Base-by-base conservation (phyloP, 2,888 invertebrate genomes). In the Protodeltote pygarga region DNA sequence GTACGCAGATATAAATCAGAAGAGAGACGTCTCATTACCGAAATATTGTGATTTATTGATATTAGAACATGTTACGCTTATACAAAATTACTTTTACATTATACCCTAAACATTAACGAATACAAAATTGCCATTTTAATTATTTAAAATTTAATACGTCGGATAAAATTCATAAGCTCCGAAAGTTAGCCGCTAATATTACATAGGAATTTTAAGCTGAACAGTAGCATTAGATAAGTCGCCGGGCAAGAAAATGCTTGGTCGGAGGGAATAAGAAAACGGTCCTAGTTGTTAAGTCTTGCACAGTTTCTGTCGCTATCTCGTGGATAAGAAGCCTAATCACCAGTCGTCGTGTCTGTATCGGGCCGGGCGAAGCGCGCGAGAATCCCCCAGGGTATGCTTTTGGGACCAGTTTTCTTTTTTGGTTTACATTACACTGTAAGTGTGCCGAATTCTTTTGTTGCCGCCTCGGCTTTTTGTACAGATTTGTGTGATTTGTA, bases 261-360 rank as follows among this genome's bases (percentile, higher is more conserved):
- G 85, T 87, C 70, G 84, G 83, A 84, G 83, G 82, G 89, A 91
- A 91, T 90, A 92, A 89, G 90, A 90, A 90, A 90, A 89, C 81
- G 90, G 85, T 88, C 83, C 89, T 92, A 92, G 92, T 91, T 91
- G 92, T 91, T 91, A 92, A 92, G 91, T 92, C 92, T 90, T 89
- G 89, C 85, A 89, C 90, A 90, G 90, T 92, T 91, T 90, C 89
- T 89, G 87, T 85, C 90, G 90, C 91, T 91, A 90, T 91, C 92
- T 89, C 79, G 75, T 84, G 92, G 92, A 91, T 92, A 92, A 90
- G 90, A 81, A 86, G 91, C 87, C 92, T 92, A 92, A 92, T 92
- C 92, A 91, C 92, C 91, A 85, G 91, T 83, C 90, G 89, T 90
- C 91, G 89, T 84, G 86, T 85, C 89, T 90, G 89, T 91, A 92